Evolutionary conservation across 2,797 vertebrate genomes (phyloP), one percentile per base, ranked within the genome.

Genomic region (Acrocephalus scirpaceus): DNA sequence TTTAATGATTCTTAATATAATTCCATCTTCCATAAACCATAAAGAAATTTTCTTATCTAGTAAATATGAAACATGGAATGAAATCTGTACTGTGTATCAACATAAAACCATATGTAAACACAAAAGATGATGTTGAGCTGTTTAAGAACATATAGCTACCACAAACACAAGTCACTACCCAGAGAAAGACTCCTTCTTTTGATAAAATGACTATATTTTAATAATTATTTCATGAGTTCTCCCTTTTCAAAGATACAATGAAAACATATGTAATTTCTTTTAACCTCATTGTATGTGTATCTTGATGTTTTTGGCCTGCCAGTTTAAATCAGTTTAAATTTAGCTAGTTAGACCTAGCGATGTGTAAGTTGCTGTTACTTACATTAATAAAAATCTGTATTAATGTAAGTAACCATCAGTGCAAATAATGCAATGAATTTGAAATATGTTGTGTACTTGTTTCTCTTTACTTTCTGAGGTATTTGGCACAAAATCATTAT

Each of bases 1-100:
- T 93, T 79, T 58, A 90, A 78, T 75, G 45, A 86, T 90, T 88
- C 73, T 88, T 48, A 82, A 58, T 92, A 36, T 71, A 67, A 85
- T 89, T 95, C 48, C 34, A 74, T 12, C 45, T 85, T 95, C 92
- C 75, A 61, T 79, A 91, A 91, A 50, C 32, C 44, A 57, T 79
- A n/a, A 73, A 70, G 54, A 27, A 45, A 23, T 1, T 48, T 83
- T 77, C 56, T 45, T 83, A 65, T 26, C 27, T 82, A 61, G 34
- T 65, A 92, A 95, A 61, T 36, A 62, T 9, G 45, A 84, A 84
- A 45, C 20, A 71, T 25, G 30, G 44, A 90, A 58, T 62, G 20
- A 92, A 84, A 82, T 82, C 48, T 91, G 16, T 88, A 60, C 66
- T 38, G 30, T 11, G 13, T 50, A 32, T 73, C 67, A 60, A 76